Percentiles rank a stretch among this genome's conserved stretches.
phyloP scores from a whole-genome alignment of 2,888 invertebrate genomes.

The Teinopalpus imperialis region DNA sequence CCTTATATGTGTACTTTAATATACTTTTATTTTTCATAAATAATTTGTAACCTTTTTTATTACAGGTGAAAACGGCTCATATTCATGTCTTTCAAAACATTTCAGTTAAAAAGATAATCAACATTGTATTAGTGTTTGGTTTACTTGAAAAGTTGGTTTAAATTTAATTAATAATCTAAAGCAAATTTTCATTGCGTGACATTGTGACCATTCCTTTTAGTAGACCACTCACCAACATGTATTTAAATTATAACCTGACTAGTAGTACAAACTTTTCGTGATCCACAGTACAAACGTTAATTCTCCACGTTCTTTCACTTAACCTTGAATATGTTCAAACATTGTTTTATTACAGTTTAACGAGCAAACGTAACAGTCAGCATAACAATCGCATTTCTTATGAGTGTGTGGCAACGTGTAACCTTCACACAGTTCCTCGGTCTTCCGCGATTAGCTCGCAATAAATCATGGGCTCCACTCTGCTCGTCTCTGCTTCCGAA shows the following conservation, averaged over 20 bases:
- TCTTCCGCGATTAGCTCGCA: slow-evolving; percentile 36
- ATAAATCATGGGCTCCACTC: slow-evolving; percentile 22
- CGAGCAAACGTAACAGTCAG: slow-evolving; percentile 22
- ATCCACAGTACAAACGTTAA: slow-evolving; percentile 3
- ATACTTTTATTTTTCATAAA: background rate
- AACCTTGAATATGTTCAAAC: slow-evolving; percentile 24
- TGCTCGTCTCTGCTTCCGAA: slow-evolving; percentile 6
- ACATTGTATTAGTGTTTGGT: too few relatives aligned
- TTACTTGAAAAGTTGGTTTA: too few relatives aligned
- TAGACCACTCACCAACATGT: too few relatives aligned
- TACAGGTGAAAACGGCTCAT: too few relatives aligned
- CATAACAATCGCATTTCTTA: slow-evolving; percentile 30
- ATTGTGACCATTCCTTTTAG: too few relatives aligned
- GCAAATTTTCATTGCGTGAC: too few relatives aligned
- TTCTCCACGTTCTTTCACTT: slow-evolving; percentile 33
- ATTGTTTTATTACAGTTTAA: slow-evolving; percentile 19
- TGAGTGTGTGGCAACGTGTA: slow-evolving; percentile 28
- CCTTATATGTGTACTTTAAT: background rate
- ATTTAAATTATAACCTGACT: too few relatives aligned
- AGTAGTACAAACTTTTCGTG: slow-evolving; percentile 10
- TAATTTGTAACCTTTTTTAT: too few relatives aligned
- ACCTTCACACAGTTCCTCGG: slow-evolving; percentile 39
- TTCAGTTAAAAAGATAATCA: too few relatives aligned
- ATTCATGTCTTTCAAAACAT: too few relatives aligned
- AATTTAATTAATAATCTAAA: too few relatives aligned